Conservation (phyloP, 1,140 invertebrate genomes). For the Galleria mellonella region DNA sequence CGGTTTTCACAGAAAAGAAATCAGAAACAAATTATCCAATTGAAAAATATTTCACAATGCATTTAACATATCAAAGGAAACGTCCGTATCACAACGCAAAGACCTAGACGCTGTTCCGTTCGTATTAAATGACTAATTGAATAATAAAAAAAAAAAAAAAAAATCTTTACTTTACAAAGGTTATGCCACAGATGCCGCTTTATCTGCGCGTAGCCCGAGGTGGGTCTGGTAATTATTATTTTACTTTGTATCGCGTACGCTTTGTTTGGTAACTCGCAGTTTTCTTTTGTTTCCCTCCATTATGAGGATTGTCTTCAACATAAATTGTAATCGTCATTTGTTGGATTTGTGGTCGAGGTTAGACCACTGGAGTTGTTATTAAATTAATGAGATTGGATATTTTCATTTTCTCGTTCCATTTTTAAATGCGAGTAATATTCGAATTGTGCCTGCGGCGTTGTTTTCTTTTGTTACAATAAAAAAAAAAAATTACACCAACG, state of each 20-base stretch:
- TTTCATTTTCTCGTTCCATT: too few species aligned
- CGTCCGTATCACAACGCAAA: constrained; percentile 8
- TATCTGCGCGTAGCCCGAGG: constrained; percentile 25
- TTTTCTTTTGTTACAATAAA: too few species aligned
- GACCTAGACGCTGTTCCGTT: constrained; percentile 13
- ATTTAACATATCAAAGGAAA: constrained; percentile 19
- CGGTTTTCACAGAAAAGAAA: background rate
- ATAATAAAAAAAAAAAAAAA: constrained; percentile 44
- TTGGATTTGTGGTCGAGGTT: constrained; percentile 4
- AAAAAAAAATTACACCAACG: too few species aligned
- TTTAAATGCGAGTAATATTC: too few species aligned
- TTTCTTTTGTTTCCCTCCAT: constrained; percentile 38
- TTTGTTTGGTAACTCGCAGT: constrained; percentile 25
- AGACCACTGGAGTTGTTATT: background rate
- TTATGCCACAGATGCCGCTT: constrained; percentile 7
- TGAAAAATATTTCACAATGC: constrained; percentile 1
- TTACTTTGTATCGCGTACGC: constrained; percentile 30
- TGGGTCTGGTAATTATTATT: constrained; percentile 40
- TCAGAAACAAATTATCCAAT: background rate
- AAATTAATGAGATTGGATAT: too few species aligned
- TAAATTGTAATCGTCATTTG: constrained; percentile 31
- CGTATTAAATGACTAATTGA: constrained; percentile 45
- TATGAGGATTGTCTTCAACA: constrained; percentile 37
- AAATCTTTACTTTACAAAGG: constrained; percentile 36
- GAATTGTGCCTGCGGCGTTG: too few species aligned